Percentiles rank a stretch among this genome's conserved stretches.
Conservation (phyloP, 2,797 vertebrate species). For the Spinibarbus caldwelli region DNA sequence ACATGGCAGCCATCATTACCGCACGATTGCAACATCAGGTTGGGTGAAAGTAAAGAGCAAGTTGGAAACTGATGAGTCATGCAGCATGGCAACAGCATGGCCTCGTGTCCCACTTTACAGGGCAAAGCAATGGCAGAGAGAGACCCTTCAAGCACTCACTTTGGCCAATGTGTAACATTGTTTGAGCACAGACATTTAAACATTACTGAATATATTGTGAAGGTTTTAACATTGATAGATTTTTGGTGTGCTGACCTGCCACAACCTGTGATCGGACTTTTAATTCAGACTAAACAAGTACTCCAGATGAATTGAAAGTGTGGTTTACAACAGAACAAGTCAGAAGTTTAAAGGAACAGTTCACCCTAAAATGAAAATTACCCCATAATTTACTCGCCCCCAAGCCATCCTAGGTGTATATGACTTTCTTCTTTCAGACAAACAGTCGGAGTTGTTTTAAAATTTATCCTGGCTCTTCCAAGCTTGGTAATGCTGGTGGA, state of each 20-base stretch:
- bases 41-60: slow-evolving; percentile 59
- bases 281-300: not conserved
- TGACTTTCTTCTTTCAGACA: too few species aligned
- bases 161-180: slow-evolving; percentile 16
- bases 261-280: not conserved
- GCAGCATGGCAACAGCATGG: slow-evolving; percentile 59
- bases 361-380: too few species aligned
- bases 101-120: slow-evolving; percentile 32
- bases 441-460: too few species aligned
- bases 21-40: slow-evolving; percentile 47
- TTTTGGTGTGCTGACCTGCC: not conserved
- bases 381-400: too few species aligned
- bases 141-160: slow-evolving; percentile 17
- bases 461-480: too few species aligned
- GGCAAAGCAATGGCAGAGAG: slow-evolving; percentile 7
- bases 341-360: too few species aligned
- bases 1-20: not conserved
- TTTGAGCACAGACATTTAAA: not conserved
- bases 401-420: too few species aligned
- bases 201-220: not conserved
- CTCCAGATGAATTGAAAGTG: not conserved
- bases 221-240: not conserved
- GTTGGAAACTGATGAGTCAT: slow-evolving; percentile 71
- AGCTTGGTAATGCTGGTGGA: too few species aligned
- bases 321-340: not conserved